These are phyloP conservation scores for Nasonia oneida DNA, from an alignment of 2,888 invertebrate species.

Conservation along the genomic window DNA sequence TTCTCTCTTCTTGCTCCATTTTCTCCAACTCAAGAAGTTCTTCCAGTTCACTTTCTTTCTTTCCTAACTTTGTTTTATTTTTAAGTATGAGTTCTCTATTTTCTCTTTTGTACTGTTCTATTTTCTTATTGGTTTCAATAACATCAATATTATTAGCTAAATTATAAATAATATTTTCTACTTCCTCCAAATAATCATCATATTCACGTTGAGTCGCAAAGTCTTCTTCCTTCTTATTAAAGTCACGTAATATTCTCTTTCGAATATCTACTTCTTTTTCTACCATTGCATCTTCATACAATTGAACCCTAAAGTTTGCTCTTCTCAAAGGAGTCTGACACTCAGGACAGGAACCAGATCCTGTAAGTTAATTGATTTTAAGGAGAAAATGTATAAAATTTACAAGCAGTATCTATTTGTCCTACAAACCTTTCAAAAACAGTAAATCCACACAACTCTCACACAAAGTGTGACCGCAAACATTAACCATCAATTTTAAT, in stretches of 20 bases:
- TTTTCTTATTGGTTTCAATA: slow-evolving; percentile 92
- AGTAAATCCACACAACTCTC: slow-evolving; percentile 98
- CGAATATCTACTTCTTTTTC: slow-evolving; percentile 99
- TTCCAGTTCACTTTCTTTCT: slow-evolving; percentile 93
- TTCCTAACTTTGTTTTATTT: slow-evolving; percentile 87
- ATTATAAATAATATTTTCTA: slow-evolving; percentile 95
- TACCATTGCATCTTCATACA: slow-evolving; percentile 97
- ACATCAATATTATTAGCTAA: slow-evolving; percentile 94
- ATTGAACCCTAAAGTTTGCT: slow-evolving; percentile 94
- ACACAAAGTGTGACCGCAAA: slow-evolving; percentile 98
- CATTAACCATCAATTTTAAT: slow-evolving; percentile 97
- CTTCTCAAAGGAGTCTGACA: slow-evolving; percentile 93
- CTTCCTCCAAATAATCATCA: slow-evolving; percentile 97
- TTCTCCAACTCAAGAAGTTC: slow-evolving; percentile 91
- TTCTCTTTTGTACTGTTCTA: slow-evolving; percentile 94
- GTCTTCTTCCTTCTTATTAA: slow-evolving; percentile 97
- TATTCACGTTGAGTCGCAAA: slow-evolving; percentile 91
- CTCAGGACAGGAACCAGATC: slow-evolving; percentile 96
- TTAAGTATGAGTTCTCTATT: slow-evolving; percentile 92
- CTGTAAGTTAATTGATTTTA: slow-evolving; percentile 78
- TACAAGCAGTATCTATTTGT: slow-evolving; percentile 30
- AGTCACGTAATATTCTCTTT: slow-evolving; percentile 92
- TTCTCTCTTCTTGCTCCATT: slow-evolving; percentile 87
- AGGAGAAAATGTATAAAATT: slow-evolving; percentile 44
- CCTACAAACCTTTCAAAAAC: slow-evolving; percentile 92